Evolutionary conservation across 2,113 vertebrate genomes (phyloP).

Genomic region (Galeopterus variegatus): DNA sequence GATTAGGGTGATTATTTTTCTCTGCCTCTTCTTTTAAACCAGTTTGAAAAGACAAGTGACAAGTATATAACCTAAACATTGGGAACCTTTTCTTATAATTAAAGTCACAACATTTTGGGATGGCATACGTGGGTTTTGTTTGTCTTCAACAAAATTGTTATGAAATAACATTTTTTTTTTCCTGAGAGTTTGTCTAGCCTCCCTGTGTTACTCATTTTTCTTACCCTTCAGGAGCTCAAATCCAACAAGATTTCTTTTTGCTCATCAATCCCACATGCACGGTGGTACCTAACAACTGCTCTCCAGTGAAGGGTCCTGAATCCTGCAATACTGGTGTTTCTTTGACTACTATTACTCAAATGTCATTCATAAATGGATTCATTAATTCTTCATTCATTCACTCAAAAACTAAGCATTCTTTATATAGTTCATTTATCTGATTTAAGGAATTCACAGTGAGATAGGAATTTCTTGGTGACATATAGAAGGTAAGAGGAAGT

Average conservation of each 20-base stretch:
- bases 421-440: neutral
- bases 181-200: neutral
- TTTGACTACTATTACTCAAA: neutral
- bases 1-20: neutral
- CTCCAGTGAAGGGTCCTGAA: rapidly evolving
- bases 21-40: neutral
- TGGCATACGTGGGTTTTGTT: neutral
- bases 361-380: neutral
- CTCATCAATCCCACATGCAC: neutral
- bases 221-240: neutral
- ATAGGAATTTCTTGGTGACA: neutral
- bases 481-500: neutral
- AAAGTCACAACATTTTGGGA: neutral
- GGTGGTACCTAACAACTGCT: neutral
- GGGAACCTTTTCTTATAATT: neutral
- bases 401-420: neutral
- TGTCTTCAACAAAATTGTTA: neutral
- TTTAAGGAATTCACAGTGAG: neutral
- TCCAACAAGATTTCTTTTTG: neutral
- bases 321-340: neutral
- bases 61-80: neutral
- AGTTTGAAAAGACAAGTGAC: neutral
- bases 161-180: neutral
- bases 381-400: neutral
- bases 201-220: neutral